Evolutionary conservation across 2,797 vertebrate genomes (phyloP), one percentile per base, ranked within the genome.

Genomic region (Epinephelus awoara): DNA sequence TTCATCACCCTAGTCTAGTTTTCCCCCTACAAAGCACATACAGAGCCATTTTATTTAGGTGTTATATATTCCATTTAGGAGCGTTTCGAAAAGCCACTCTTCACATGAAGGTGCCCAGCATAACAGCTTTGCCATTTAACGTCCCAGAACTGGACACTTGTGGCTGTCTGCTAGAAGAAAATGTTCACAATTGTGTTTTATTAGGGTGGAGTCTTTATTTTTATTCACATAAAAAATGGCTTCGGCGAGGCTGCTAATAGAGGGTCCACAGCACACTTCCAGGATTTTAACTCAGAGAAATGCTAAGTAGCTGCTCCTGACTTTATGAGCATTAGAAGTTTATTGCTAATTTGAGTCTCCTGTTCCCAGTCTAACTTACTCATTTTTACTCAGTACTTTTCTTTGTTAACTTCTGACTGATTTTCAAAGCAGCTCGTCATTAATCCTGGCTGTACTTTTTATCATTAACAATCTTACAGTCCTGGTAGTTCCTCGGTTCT

Each of bases 111-210:
- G 75, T 91, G 85, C 86, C 90, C 91, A 85, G 69, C 81, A 90
- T 82, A 90, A 91, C 91, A 90, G 83, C 79, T 75, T 74, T 82
- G 73, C 88, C 70, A 75, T 88, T 91, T 85, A 70, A 83, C 73
- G 77, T 84, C 83, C 72, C 77, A 84, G 77, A 82, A 79, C 75
- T 85, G 80, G 84, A 85, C 72, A 44, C 65, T 55, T 73, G 89
- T 89, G 81, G 91, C 91, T 54, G 81, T 51, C 76, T 49, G 72
- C 61, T 67, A 59, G 80, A 82, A 93, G 88, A 91, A 92, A 91
- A 83, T 85, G 84, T 81, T 79, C 89, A 85, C 89, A 84, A 83
- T 90, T 79, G 82, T 89, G 85, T 92, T 89, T 93, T 90, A 93
- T 91, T 88, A 90, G 86, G 89, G 61, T 87, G 89, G 87, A 89